Conservation (phyloP, 2,888 invertebrate genomes). For the Eupsilia transversa region DNA sequence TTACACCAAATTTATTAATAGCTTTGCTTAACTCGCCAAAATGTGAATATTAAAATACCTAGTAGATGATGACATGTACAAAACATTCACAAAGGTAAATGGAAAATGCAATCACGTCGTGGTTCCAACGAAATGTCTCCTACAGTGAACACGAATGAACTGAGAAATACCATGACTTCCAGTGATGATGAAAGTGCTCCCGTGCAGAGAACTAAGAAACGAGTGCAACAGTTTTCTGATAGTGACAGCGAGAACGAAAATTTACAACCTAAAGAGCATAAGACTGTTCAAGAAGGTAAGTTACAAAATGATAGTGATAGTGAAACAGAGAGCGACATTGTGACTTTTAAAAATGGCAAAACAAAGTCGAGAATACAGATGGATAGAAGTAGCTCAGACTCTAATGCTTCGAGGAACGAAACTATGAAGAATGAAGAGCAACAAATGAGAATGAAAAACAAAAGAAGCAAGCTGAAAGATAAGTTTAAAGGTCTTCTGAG, state of each 20-base stretch:
- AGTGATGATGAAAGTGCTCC: slow-evolving; percentile 70
- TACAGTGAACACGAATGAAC: not conserved
- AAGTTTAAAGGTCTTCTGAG: slow-evolving; percentile 80
- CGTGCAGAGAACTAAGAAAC: slow-evolving; percentile 69
- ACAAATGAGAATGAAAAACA: slow-evolving; percentile 78
- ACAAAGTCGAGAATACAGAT: slow-evolving; percentile 63
- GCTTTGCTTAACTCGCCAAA: too few species aligned
- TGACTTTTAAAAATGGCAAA: slow-evolving; percentile 47
- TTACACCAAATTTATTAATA: too few species aligned
- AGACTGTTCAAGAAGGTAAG: slow-evolving; percentile 1
- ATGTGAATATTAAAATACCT: too few species aligned
- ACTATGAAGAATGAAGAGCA: slow-evolving; percentile 71
- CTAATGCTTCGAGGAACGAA: slow-evolving; percentile 55
- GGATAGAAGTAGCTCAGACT: slow-evolving; percentile 59
- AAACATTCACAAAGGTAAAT: slow-evolving; percentile 1
- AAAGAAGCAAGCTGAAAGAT: slow-evolving; percentile 78
- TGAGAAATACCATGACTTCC: slow-evolving; percentile 25
- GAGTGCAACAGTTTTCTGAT: slow-evolving; percentile 75
- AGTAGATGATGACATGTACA: too few species aligned
- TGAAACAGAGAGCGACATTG: slow-evolving; percentile 40
- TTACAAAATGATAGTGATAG: slow-evolving; percentile 40
- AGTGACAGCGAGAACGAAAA: slow-evolving; percentile 78
- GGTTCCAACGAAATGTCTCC: slow-evolving; percentile 25
- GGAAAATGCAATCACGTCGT: slow-evolving; percentile 22
- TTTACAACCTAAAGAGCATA: slow-evolving; percentile 14